Evolutionary conservation across 2,113 vertebrate genomes (phyloP).

Genomic region (Origma solitaria): DNA sequence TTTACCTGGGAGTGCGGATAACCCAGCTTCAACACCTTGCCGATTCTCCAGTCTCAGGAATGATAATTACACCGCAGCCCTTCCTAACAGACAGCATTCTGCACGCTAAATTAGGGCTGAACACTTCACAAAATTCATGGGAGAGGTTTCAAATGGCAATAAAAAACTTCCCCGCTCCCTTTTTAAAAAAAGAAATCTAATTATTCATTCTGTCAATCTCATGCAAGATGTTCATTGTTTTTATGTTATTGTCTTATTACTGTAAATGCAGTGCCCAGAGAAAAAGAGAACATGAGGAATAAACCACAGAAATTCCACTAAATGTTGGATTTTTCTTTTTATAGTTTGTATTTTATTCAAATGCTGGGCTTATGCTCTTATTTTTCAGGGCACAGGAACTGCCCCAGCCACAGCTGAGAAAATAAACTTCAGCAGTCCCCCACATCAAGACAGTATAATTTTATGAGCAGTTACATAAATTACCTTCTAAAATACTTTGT

Average conservation of each 20-base stretch:
- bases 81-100: background rate
- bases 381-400: background rate
- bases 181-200: background rate
- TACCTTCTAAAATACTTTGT: background rate
- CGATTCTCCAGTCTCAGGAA: background rate
- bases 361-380: background rate
- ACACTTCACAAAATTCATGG: background rate
- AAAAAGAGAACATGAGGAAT: background rate
- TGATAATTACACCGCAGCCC: background rate
- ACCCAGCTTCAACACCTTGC: background rate
- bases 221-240: background rate
- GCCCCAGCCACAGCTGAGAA: background rate
- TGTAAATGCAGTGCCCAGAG: background rate
- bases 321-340: background rate
- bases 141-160: background rate
- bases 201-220: background rate
- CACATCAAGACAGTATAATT: background rate
- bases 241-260: background rate
- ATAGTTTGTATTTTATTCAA: background rate
- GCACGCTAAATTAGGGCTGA: background rate
- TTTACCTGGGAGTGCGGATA: background rate
- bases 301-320: background rate
- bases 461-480: background rate
- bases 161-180: background rate
- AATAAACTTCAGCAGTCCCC: background rate